Base-by-base conservation (phyloP, 2,888 invertebrate species). In the Silvanus unidentatus region DNA sequence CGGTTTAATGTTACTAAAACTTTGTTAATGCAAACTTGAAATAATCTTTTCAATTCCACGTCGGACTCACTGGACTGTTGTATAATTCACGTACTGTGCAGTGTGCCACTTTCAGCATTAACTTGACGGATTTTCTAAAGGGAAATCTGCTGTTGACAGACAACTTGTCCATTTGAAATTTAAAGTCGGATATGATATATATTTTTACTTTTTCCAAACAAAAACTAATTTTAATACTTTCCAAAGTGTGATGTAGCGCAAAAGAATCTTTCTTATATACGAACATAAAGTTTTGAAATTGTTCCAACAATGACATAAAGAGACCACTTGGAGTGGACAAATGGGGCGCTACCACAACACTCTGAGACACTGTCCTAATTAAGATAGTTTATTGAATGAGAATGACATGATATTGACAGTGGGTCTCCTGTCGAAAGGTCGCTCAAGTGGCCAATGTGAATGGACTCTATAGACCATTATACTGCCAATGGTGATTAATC, bases 381-480 rank as follows among this genome's bases (percentile, higher is more conserved):
- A 50, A 50, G 47, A 45, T 10, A 16, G n/a, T 16, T 9, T 10
- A 43, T 41, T 40, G 42, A 48, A 42, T 45, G 48, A 41, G 41
- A 47, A 51, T 52, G 49, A 52, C 50, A 48, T 49, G 52, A 48
- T 44, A 50, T 41, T 35, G 46, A 45, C 50, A 44, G 50, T 45
- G 40, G 48, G 50, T 49, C 46, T 38, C 13, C 32, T n/a, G 50
- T 55, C 50, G 49, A 51, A 64, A 64, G 64, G 62, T 59, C 58
- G 59, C 53, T 64, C 62, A 63, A 68, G 68, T 66, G 66, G 62
- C 56, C 52, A 51, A 53, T 58, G 57, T 59, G 59, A 64, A 64
- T 63, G 60, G 64, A 47, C 49, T 55, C 54, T 49, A 39, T 49
- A 47, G 61, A 60, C 60, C 57, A 59, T 61, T 62, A 62, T 57